Evolutionary conservation across 2,113 vertebrate genomes (phyloP), one percentile per base, ranked within the genome.

Genomic region (Micronycteris hirsuta): DNA sequence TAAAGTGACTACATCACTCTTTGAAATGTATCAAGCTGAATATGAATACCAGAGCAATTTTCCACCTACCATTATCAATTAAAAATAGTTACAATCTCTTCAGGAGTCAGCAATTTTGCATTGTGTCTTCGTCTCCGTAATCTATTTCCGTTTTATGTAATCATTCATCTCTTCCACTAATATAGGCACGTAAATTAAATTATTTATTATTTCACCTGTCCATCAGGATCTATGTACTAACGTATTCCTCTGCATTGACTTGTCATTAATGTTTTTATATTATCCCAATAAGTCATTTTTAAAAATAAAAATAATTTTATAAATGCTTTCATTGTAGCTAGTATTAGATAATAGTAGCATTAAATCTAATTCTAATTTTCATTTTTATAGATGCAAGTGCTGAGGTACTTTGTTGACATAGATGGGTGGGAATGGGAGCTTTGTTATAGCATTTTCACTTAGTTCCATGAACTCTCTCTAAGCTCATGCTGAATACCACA

Each of bases 41-140:
- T 85, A 81, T 71, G 89, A 94, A 93, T 89, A 93, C 13, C 15
- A 71, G 68, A 74, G 26, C 14, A 84, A 94, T 93, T 86, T 92
- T 12, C 58, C 70, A 56, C 43, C 56, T 19, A 67, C 38, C 26
- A 52, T 71, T 63, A 92, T 89, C 80, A 95, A 33, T 91, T 92
- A 56, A 82, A 73, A 94, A 85, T 65, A 87, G 80, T 80, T 86
- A 89, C 52, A 78, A 83, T 28, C 16, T 73, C 26, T 81, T 88
- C 45, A 81, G 80, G 36, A 68, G 77, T 54, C 26, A 87, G 52
- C 43, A 71, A 67, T 90, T 90, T 76, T 56, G 36, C 7, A 52
- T 13, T 81, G 38, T 58, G 86, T 71, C 92, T 73, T 93, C 83
- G 91, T 91, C 83, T 92, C 56, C 31, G 54, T 89, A 22, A 91